These are phyloP conservation scores for Bombus breviceps DNA, from an alignment of 1,140 invertebrate species.

Conservation along the genomic window DNA sequence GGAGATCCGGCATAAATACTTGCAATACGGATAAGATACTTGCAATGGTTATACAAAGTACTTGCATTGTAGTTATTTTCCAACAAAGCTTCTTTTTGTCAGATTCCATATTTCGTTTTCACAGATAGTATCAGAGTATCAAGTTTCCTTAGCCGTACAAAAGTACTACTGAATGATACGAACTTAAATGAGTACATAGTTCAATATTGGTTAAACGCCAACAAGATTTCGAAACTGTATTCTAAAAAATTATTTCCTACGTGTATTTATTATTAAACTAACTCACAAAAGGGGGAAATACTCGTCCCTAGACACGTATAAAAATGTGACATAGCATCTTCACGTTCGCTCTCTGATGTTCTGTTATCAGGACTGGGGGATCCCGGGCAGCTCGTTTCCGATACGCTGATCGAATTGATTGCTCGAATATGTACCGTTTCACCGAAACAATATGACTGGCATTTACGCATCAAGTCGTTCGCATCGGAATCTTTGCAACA, in stretches of 20 bases:
- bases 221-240: too few relatives aligned
- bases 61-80: too few relatives aligned
- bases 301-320: neutral
- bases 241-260: neutral
- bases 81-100: too few relatives aligned
- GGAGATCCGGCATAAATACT: neutral
- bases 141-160: too few relatives aligned
- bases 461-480: conserved; percentile 28
- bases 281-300: neutral
- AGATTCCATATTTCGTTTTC: too few relatives aligned
- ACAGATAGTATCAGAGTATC: too few relatives aligned
- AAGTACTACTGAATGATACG: too few relatives aligned
- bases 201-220: too few relatives aligned
- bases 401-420: conserved; percentile 26
- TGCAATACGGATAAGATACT: too few relatives aligned
- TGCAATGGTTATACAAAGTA: too few relatives aligned
- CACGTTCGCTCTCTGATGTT: neutral
- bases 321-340: neutral
- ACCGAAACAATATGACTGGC: neutral
- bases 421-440: neutral
- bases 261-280: neutral
- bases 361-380: neutral
- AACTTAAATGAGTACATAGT: too few relatives aligned
- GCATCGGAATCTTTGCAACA: conserved; percentile 26
- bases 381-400: neutral